Conservation (phyloP, 2,888 invertebrate species). For the Sesia bembeciformis region DNA sequence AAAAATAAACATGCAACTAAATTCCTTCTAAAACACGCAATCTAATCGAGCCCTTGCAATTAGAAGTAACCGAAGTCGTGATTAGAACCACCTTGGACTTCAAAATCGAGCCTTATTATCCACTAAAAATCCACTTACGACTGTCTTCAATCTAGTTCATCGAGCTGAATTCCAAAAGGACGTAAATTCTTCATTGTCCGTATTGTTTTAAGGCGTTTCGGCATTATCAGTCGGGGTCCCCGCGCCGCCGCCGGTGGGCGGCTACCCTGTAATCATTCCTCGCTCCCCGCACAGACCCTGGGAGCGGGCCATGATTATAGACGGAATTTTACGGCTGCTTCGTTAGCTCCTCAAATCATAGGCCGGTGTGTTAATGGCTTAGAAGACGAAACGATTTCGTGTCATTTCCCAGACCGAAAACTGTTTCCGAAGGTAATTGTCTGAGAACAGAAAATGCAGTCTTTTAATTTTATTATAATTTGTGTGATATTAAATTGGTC, state of each 20-base stretch:
- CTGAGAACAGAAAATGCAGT: slow-evolving; percentile 28
- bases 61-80: slow-evolving; percentile 31
- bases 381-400: slow-evolving; percentile 49
- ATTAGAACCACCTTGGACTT: slow-evolving; percentile 17
- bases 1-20: too few relatives aligned
- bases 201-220: slow-evolving; percentile 36
- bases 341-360: slow-evolving; percentile 69
- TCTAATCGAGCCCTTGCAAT: slow-evolving; percentile 23
- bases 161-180: slow-evolving; percentile 9
- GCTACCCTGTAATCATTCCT: slow-evolving; percentile 61
- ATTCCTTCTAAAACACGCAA: too few relatives aligned
- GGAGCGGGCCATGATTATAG: slow-evolving; percentile 57
- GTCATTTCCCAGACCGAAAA: slow-evolving; percentile 37
- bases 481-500: too few relatives aligned
- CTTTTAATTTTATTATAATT: not conserved
- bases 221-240: slow-evolving; percentile 33
- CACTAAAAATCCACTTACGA: slow-evolving; percentile 16
- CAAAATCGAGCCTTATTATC: slow-evolving; percentile 15
- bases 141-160: slow-evolving; percentile 8
- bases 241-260: slow-evolving; percentile 46
- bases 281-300: slow-evolving; percentile 25
- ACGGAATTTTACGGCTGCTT: slow-evolving; percentile 59
- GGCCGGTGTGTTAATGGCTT: slow-evolving; percentile 45
- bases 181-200: slow-evolving; percentile 9
- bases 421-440: slow-evolving; percentile 40